Evolutionary conservation across 2,113 vertebrate genomes (phyloP).

Genomic region (Ceyx cyanopectus): DNA sequence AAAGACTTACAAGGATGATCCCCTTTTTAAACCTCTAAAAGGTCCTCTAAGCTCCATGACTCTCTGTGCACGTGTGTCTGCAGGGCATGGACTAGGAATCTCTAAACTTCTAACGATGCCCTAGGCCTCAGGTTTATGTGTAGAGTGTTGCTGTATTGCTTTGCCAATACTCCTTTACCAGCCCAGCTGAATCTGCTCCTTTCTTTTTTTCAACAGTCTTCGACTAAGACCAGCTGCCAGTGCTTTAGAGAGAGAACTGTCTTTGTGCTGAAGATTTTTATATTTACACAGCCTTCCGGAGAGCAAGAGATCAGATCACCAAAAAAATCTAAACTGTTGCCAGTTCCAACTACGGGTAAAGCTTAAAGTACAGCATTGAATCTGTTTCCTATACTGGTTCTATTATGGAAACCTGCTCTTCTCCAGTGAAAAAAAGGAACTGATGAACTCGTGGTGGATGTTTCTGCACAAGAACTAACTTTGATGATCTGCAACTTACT

Average conservation of each 20-base stretch:
- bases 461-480: slow-evolving; percentile 28
- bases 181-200: background rate
- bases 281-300: slow-evolving; percentile 9
- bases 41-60: background rate
- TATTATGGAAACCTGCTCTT: background rate
- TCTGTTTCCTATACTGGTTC: background rate
- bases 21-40: background rate
- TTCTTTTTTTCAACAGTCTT: background rate
- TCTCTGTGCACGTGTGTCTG: background rate
- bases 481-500: background rate
- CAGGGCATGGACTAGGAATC: background rate
- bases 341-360: slow-evolving; percentile 34
- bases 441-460: background rate
- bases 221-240: slow-evolving; percentile 43
- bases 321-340: slow-evolving; percentile 2
- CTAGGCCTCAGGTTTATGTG: background rate
- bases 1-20: background rate
- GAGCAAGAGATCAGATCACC: slow-evolving; percentile 34
- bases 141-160: background rate
- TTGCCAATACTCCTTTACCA: background rate
- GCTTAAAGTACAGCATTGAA: background rate
- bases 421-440: background rate
- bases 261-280: slow-evolving; percentile 36
- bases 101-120: background rate
- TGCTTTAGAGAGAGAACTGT: slow-evolving; percentile 34